Base-by-base conservation (phyloP, 2,888 invertebrate genomes). In the Microchrysa polita region DNA sequence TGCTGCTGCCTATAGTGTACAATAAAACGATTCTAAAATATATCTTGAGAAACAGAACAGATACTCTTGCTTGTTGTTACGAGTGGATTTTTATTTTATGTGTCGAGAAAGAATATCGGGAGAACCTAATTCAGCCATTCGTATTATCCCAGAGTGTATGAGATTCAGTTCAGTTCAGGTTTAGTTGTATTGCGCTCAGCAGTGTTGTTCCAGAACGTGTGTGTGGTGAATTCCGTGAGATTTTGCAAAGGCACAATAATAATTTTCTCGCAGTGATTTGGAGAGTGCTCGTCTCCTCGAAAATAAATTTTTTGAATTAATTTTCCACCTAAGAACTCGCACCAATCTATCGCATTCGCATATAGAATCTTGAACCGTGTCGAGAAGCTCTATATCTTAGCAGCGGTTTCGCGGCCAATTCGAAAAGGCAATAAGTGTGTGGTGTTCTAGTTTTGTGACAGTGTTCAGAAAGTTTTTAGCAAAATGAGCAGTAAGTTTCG, bases 401-500 rank as follows among this genome's bases (percentile, higher is more conserved):
- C 57, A n/a, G n/a, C n/a, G n/a, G 57, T 48, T 72, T 23, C 72
- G 48, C 48, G 59, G n/a, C 57, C 2, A 18, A 7, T 34, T 34
- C 27, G 27, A 34, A 34, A 34, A 34, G 7, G 27, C 27, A 34
- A 10, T 9, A 27, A 72, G 72, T 72, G 72, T 48, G 27, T 34
- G 27, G 27, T 34, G 18, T 57, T 42, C 7, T 69, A 61, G 67
- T 67, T 67, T 53, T 5, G 67, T 55, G 67, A 67, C n/a, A 55
- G 59, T 72, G 59, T 60, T 48, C 75, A 63, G 75, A 34, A 76
- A 74, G 74, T 74, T 67, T 72, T 72, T 78, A 76, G 76, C 79
- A 80, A 79, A 77, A 80, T 80, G 80, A 80, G 80, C 80, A 79
- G 80, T 80, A 80, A 80, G 80, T 80, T 78, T 74, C 59, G 74